Conservation (phyloP, 2,113 vertebrate genomes). For the Gavialis gangeticus region DNA sequence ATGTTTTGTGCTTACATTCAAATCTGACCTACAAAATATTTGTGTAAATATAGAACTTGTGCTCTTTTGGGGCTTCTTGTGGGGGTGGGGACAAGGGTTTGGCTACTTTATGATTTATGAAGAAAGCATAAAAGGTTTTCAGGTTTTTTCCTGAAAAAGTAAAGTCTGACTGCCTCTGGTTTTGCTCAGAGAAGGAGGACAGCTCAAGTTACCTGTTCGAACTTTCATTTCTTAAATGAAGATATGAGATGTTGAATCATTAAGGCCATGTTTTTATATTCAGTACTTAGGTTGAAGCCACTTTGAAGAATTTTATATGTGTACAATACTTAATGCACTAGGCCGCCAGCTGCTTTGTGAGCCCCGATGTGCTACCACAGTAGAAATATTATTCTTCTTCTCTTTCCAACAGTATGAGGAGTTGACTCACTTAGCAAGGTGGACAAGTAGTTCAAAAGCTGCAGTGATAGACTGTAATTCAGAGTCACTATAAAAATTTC, state of each 20-base stretch:
- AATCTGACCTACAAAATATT: not conserved
- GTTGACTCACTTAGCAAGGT: rapidly evolving
- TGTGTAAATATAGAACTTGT: not conserved
- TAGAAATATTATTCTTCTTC: rapidly evolving
- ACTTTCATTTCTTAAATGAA: not conserved
- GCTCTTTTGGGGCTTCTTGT: not conserved
- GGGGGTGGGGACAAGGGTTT: no score
- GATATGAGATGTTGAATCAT: not conserved
- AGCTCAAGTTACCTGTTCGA: not conserved
- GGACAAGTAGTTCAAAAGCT: not conserved
- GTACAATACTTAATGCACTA: not conserved
- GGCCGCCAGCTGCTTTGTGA: rapidly evolving
- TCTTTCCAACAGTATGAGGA: not conserved
- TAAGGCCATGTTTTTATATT: not conserved
- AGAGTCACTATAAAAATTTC: not conserved
- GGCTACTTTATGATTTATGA: not conserved
- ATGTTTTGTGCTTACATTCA: not conserved
- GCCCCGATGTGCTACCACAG: rapidly evolving
- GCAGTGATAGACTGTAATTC: not conserved
- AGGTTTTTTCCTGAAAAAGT: not conserved
- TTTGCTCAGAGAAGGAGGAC: not conserved
- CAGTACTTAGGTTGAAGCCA: rapidly evolving
- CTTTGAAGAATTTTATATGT: rapidly evolving
- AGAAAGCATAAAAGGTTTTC: not conserved
- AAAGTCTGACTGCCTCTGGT: not conserved